Conservation (phyloP, 1,140 invertebrate genomes). For the Lysiphlebus fabarum region DNA sequence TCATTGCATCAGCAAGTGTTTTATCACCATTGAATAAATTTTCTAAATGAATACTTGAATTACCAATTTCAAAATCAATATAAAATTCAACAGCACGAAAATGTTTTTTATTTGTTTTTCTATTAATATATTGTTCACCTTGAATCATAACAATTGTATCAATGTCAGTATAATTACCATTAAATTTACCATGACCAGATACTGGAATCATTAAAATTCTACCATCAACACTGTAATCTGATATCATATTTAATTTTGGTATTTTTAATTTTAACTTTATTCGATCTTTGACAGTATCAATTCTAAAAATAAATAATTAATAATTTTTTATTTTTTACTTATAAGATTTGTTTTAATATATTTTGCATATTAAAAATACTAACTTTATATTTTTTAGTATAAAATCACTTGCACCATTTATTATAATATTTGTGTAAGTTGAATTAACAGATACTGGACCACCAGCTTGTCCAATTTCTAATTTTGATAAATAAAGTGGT, state of each 20-base stretch:
- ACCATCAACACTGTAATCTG: constrained; percentile 60
- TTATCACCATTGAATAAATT: constrained; percentile 70
- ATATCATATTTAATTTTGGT: constrained; percentile 56
- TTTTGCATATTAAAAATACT: constrained; percentile 31
- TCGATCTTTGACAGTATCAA: constrained; percentile 56
- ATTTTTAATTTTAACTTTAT: constrained; percentile 57
- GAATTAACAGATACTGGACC: constrained; percentile 63
- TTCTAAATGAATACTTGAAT: constrained; percentile 61
- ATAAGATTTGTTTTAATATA: constrained; percentile 14
- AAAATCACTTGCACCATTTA: constrained; percentile 61
- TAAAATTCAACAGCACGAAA: constrained; percentile 62
- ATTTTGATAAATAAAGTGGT: constrained; percentile 59
- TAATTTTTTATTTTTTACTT: neutral
- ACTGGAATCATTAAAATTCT: constrained; percentile 65
- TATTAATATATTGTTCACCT: constrained; percentile 55
- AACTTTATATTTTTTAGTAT: constrained; percentile 60
- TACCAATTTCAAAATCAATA: constrained; percentile 61
- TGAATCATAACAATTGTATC: constrained; percentile 59
- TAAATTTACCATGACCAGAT: constrained; percentile 55
- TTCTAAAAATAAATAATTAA: constrained; percentile 32
- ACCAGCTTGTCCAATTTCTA: constrained; percentile 60
- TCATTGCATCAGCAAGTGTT: constrained; percentile 61
- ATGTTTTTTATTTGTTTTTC: constrained; percentile 48
- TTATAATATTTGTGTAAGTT: constrained; percentile 59
- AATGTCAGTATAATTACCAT: constrained; percentile 63